phyloP scores from a whole-genome alignment of 1,140 invertebrate genomes.

The Homarus americanus region DNA sequence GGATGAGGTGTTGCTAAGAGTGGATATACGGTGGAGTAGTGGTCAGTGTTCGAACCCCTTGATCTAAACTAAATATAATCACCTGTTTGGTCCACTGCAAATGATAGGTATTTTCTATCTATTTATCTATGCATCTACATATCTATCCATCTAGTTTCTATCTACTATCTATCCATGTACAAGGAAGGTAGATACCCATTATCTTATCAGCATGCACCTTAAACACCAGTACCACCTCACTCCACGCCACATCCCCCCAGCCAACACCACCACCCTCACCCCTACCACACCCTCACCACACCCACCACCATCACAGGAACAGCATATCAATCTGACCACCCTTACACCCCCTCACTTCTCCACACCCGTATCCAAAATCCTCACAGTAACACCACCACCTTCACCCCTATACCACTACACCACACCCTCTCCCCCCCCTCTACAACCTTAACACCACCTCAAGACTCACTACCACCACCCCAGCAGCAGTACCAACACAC shows the following conservation, averaged over 20 bases:
- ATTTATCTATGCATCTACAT: too few species aligned
- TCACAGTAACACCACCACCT: slow-evolving; percentile 4
- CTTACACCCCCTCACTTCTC: background rate
- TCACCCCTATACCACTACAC: background rate
- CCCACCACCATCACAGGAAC: background rate
- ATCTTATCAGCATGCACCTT: background rate
- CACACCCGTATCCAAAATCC: background rate
- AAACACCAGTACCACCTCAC: too few species aligned
- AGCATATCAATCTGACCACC: background rate
- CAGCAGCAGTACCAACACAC: background rate
- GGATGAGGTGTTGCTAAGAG: too few species aligned
- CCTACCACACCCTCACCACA: background rate
- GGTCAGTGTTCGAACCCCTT: too few species aligned
- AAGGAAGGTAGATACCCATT: too few species aligned
- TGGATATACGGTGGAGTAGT: too few species aligned
- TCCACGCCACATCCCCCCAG: too few species aligned
- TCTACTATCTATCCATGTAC: too few species aligned
- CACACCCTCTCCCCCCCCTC: background rate
- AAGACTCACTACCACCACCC: background rate
- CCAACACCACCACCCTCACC: background rate
- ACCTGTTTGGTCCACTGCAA: too few species aligned
- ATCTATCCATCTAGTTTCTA: too few species aligned
- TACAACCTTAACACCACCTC: background rate
- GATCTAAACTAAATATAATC: too few species aligned
- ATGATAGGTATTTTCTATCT: too few species aligned